Percentiles rank a stretch among this genome's conserved stretches.
These are phyloP conservation scores for Pseudochirops cupreus DNA, from an alignment of 2,797 vertebrate genomes.

Conservation along the genomic window DNA sequence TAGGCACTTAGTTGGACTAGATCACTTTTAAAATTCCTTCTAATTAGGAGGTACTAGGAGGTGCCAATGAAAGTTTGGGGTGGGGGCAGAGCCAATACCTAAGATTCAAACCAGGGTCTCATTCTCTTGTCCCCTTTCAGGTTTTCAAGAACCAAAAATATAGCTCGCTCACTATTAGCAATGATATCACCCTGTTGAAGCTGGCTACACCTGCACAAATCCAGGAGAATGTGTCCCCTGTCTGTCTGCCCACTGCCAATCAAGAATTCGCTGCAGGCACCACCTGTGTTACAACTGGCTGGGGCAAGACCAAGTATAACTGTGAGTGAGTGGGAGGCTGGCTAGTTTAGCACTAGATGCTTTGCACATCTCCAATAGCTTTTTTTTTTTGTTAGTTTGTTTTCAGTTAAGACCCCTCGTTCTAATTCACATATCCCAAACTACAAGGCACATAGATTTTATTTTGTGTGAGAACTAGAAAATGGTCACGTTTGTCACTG, in stretches of 20 bases:
- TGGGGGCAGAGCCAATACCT: neutral
- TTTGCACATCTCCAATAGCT: neutral
- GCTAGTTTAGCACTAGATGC: neutral
- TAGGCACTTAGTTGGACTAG: neutral
- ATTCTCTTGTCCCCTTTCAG: constrained; percentile 70
- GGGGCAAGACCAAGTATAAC: constrained; percentile 75
- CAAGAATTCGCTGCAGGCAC: constrained; percentile 69
- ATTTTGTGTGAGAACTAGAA: neutral
- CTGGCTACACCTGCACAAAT: constrained; percentile 77
- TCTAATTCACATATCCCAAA: neutral
- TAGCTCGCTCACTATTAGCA: constrained; percentile 85
- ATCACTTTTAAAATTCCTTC: neutral
- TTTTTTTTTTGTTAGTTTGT: neutral
- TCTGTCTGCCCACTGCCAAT: constrained; percentile 77
- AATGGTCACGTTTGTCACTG: neutral
- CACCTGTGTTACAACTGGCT: constrained; percentile 81
- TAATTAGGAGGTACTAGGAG: neutral
- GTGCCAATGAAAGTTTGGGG: accelerated
- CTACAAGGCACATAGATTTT: neutral
- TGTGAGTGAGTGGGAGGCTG: constrained; percentile 73
- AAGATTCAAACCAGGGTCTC: neutral
- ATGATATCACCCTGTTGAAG: constrained; percentile 92
- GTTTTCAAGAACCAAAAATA: constrained; percentile 89
- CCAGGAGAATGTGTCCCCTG: constrained; percentile 38
- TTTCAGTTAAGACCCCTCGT: neutral